Evolutionary conservation across 1,140 invertebrate genomes (phyloP).

Genomic region (Drosophila rufa): DNA sequence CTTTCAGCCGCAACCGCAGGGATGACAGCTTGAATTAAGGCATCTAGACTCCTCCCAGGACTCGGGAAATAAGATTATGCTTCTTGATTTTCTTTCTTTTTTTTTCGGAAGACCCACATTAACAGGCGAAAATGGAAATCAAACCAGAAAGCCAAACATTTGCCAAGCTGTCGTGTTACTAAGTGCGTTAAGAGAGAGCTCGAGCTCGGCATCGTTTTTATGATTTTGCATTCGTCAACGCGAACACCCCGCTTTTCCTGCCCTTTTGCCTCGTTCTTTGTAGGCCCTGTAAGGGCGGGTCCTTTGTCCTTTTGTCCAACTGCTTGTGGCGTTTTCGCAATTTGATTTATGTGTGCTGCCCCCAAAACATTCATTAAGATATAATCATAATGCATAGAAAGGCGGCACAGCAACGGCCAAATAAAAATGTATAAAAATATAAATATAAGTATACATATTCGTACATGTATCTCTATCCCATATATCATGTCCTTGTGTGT

Average conservation of each 20-base stretch:
- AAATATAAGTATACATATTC: not conserved
- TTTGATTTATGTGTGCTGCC: slow-evolving; percentile 79
- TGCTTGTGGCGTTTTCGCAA: slow-evolving; percentile 77
- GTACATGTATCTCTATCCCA: slow-evolving; percentile 15
- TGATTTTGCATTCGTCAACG: slow-evolving; percentile 75
- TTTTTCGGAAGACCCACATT: slow-evolving; percentile 17
- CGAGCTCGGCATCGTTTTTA: slow-evolving; percentile 43
- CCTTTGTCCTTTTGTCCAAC: slow-evolving; percentile 63
- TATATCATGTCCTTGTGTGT: slow-evolving; percentile 29
- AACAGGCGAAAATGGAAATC: slow-evolving; percentile 68
- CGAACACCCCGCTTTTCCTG: not conserved
- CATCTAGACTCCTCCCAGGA: not conserved
- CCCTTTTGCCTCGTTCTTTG: slow-evolving; percentile 29
- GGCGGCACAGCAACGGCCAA: slow-evolving; percentile 23
- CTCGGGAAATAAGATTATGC: slow-evolving; percentile 56
- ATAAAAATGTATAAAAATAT: not conserved
- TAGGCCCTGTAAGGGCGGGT: slow-evolving; percentile 23
- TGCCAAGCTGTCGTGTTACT: slow-evolving; percentile 74
- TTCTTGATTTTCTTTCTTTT: not conserved
- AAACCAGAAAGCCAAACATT: slow-evolving; percentile 77
- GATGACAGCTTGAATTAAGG: slow-evolving; percentile 4
- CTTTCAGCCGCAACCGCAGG: slow-evolving; percentile 8
- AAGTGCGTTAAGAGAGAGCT: slow-evolving; percentile 40
- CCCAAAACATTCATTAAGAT: slow-evolving; percentile 79
- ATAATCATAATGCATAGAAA: slow-evolving; percentile 77